Evolutionary conservation across 2,888 invertebrate species (phyloP).

Genomic region (Eupithecia exiguata): DNA sequence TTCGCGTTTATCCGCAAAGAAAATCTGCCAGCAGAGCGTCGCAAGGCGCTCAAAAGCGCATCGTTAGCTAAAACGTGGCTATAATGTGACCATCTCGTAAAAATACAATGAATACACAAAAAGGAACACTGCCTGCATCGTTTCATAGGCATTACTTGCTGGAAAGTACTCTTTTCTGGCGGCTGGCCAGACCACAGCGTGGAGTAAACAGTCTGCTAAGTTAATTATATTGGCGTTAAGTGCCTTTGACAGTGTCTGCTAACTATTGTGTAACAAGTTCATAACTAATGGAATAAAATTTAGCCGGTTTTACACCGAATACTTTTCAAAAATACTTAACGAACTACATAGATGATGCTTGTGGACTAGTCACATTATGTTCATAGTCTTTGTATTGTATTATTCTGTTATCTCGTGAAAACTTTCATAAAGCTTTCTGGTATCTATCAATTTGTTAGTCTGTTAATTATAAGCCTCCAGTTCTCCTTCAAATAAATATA

Average conservation of each 20-base stretch:
- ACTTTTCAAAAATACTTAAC: too few relatives aligned
- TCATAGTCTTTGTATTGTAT: too few relatives aligned
- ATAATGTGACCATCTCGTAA: constrained; percentile 46
- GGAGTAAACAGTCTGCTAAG: constrained; percentile 33
- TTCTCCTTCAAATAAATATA: too few relatives aligned
- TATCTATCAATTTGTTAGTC: too few relatives aligned
- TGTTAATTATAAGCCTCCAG: too few relatives aligned
- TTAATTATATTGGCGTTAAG: constrained; percentile 37
- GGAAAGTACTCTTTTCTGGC: constrained; percentile 43
- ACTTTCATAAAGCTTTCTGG: too few relatives aligned
- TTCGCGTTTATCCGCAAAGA: constrained; percentile 15
- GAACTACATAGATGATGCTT: too few relatives aligned
- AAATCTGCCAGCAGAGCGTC: constrained; percentile 14
- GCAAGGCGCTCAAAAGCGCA: constrained; percentile 34
- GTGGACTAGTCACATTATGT: too few relatives aligned
- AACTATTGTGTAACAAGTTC: constrained; percentile 42
- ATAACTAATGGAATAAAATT: constrained; percentile 4
- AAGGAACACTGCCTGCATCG: constrained; percentile 42
- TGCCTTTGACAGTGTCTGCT: constrained; percentile 26
- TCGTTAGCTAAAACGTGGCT: constrained; percentile 43
- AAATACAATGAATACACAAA: constrained; percentile 48
- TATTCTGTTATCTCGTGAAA: too few relatives aligned
- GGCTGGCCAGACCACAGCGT: constrained; percentile 35
- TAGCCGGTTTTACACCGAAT: too few relatives aligned
- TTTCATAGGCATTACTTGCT: constrained; percentile 42